Base-by-base conservation (phyloP, 2,888 invertebrate species). In the Anoncus sp. region DNA sequence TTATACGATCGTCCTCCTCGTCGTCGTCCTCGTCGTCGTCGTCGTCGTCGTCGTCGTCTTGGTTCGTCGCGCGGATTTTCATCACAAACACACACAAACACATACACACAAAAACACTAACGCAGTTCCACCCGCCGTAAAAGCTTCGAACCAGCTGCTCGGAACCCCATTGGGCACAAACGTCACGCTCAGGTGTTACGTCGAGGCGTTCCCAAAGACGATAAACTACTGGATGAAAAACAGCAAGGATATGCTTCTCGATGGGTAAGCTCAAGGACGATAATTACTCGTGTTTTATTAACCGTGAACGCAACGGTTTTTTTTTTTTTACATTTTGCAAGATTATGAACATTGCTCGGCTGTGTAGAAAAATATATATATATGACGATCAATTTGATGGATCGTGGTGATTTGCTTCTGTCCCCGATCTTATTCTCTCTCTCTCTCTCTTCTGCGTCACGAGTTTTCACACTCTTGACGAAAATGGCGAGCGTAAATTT, bases 101-200 rank as follows among this genome's bases (percentile, higher is more conserved):
- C 53, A 57, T 12, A 14, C 6, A 49, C 22, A 22, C 20, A 63
- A 43, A 83, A 83, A 80, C 77, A 80, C 76, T 14, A 43, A 72
- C 81, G 66, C 93, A 98, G 98, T 98, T 93, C 95, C 96, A 66
- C 98, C 98, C 35, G 95, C 96, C 88, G 96, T 98, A 81, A 96
- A 96, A 92, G 97, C 97, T 85, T 96, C 97, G 85, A 97, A 97
- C 91, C 97, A 98, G 92, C 93, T 98, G 85, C 93, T 98, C 60
- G 97, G 98, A 18, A 96, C 97, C 1, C 97, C 97, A 1, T 92
- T 97, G 51, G 96, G 96, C 66, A 97, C 96, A 0, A 96, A 97
- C 90, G 97, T 98, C 38, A 95, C 96, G 84, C 92, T 98, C 53
- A 96, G 97, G 89, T 98, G 98, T 89, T 95, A 96, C 91, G 97